Conservation (phyloP, 2,888 invertebrate genomes). For the Itoplectis maculator region DNA sequence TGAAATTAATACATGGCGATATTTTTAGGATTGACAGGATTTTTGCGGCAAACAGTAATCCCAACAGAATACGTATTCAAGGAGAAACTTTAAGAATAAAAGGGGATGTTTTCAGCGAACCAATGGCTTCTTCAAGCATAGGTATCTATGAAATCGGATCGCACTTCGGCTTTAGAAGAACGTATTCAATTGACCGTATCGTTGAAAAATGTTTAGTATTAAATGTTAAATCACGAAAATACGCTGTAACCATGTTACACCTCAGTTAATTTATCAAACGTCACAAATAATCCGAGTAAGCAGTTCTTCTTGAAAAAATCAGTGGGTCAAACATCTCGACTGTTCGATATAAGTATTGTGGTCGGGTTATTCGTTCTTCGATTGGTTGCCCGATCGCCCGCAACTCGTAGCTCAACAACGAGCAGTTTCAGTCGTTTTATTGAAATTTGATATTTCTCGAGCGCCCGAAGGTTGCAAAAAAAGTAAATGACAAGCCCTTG, state of each 20-base stretch:
- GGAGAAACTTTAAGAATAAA: conserved; percentile 34
- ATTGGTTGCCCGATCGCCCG: no score
- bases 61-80: conserved; percentile 30
- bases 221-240: conserved; percentile 32
- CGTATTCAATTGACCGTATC: conserved; percentile 27
- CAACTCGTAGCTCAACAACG: no score
- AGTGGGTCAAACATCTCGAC: no score
- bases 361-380: no score
- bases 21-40: conserved; percentile 42
- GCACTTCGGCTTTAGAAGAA: conserved; percentile 13
- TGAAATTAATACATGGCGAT: conserved; percentile 46
- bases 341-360: no score
- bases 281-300: no score
- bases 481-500: no score
- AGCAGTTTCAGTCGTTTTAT: no score
- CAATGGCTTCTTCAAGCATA: conserved; percentile 43
- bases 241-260: conserved; percentile 40
- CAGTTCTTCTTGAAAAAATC: no score
- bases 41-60: neutral
- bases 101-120: conserved; percentile 48
- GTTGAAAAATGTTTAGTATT: conserved; percentile 43
- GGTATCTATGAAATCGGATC: conserved; percentile 45
- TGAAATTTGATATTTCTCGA: no score
- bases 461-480: no score
- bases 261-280: conserved; percentile 32